phyloP scores from a whole-genome alignment of 2,888 invertebrate genomes.

The Corythucha ciliata region DNA sequence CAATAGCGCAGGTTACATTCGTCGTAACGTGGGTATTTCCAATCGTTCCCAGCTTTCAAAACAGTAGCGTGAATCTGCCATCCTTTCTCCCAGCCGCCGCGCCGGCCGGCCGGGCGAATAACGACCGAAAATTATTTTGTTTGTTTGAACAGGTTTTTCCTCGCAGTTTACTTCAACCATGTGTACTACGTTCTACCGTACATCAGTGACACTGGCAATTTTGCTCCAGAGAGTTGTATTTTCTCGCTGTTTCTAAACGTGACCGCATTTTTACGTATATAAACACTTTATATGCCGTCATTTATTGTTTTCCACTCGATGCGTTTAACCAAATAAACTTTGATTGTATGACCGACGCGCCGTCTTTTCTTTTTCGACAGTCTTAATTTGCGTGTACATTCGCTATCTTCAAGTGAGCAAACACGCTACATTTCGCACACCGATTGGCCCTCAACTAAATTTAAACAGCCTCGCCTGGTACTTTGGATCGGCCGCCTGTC shows the following conservation, averaged over 20 bases:
- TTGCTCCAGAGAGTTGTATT: constrained; percentile 53
- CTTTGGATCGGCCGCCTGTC: constrained; percentile 45
- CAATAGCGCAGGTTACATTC: constrained; percentile 26
- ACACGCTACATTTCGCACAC: constrained; percentile 32
- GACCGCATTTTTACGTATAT: constrained; percentile 44
- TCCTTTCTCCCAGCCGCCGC: neutral
- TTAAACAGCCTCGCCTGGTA: constrained; percentile 42
- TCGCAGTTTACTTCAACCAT: constrained; percentile 44
- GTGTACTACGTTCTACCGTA: constrained; percentile 48
- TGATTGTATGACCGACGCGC: neutral
- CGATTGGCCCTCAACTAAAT: constrained; percentile 18
- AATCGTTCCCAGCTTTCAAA: neutral
- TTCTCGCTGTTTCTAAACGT: constrained; percentile 53
- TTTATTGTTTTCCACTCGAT: neutral
- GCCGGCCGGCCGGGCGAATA: too few species aligned
- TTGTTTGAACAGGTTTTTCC: constrained; percentile 42
- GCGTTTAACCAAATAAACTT: neutral
- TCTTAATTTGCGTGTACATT: constrained; percentile 47
- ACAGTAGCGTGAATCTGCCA: neutral
- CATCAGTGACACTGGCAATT: constrained; percentile 53
- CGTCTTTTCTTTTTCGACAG: constrained; percentile 37
- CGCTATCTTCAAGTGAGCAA: constrained; percentile 47
- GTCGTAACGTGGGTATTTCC: constrained; percentile 15
- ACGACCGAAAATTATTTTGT: too few species aligned
- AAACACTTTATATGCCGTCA: neutral